phyloP scores from a whole-genome alignment of 2,797 vertebrate genomes.

The Ispidina picta region DNA sequence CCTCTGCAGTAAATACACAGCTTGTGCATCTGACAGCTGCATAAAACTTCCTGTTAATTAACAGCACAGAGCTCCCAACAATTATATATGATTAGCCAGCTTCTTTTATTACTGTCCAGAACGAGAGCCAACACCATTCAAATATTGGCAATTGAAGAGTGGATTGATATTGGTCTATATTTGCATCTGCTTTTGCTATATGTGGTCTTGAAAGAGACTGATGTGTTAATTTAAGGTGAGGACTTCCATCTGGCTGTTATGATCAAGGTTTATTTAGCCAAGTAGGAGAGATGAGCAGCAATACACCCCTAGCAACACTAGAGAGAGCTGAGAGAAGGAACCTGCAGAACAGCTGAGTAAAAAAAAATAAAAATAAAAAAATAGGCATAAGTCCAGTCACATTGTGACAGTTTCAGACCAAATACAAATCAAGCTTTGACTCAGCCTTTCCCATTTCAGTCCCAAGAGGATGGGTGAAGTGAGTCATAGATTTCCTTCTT shows the following conservation, averaged over 20 bases:
- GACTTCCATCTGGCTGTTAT: not conserved
- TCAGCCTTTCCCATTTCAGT: not conserved
- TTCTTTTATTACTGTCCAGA: constrained; percentile 19
- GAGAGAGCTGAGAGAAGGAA: not conserved
- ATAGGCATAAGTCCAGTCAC: not conserved
- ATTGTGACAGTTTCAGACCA: not conserved
- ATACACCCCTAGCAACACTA: not conserved
- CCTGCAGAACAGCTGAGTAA: not conserved
- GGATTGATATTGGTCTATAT: not conserved
- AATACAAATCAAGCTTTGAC: not conserved
- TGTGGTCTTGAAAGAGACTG: not conserved
- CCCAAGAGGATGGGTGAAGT: not conserved
- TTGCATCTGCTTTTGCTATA: not conserved
- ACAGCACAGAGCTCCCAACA: not conserved
- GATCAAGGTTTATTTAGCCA: not conserved
- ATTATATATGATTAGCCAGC: constrained; percentile 10
- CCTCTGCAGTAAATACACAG: constrained; percentile 26
- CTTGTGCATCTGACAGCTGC: constrained; percentile 60
- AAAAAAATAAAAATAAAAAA: not conserved
- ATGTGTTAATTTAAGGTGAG: not conserved
- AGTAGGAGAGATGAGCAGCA: not conserved
- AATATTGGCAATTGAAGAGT: not conserved
- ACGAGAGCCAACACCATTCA: not conserved
- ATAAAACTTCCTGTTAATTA: constrained; percentile 24
- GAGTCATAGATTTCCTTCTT: not conserved